Conservation (phyloP, 2,888 invertebrate genomes). For the Pollenia angustigena region DNA sequence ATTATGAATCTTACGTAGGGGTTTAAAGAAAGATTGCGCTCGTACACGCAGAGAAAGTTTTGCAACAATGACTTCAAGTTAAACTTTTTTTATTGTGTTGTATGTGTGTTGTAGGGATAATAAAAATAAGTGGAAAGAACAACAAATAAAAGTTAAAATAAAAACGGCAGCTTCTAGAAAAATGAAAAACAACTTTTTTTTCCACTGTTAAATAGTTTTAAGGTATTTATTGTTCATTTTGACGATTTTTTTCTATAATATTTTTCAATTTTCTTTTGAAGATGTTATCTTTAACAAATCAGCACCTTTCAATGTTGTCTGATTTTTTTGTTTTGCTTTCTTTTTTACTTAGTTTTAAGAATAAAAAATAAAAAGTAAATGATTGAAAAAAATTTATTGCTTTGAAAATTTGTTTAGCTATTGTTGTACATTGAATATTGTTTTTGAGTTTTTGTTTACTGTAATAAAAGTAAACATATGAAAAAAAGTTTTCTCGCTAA, state of each 20-base stretch:
- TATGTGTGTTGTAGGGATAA: not conserved
- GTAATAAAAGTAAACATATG: too few relatives aligned
- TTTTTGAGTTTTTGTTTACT: too few relatives aligned
- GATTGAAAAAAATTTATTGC: conserved; percentile 7
- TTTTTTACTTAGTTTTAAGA: not conserved
- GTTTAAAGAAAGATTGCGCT: not conserved
- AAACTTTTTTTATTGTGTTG: not conserved
- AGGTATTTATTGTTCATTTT: conserved; percentile 16
- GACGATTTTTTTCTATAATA: not conserved
- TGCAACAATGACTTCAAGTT: conserved; percentile 32
- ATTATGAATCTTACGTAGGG: conserved; percentile 35
- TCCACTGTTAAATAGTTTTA: too few relatives aligned
- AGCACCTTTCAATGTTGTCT: conserved; percentile 39
- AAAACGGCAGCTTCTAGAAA: not conserved
- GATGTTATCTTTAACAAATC: conserved; percentile 30
- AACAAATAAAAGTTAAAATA: not conserved
- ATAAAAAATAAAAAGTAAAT: not conserved
- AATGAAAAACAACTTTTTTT: conserved; percentile 29
- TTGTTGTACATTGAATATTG: too few relatives aligned
- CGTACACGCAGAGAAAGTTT: conserved; percentile 29
- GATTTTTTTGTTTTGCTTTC: not conserved
- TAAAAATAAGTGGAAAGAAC: conserved; percentile 1
- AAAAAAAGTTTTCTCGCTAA: too few relatives aligned
- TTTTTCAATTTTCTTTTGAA: conserved; percentile 15
- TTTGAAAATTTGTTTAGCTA: not conserved